These are phyloP conservation scores for Sympetrum striolatum DNA, from an alignment of 2,888 invertebrate species.

Conservation along the genomic window DNA sequence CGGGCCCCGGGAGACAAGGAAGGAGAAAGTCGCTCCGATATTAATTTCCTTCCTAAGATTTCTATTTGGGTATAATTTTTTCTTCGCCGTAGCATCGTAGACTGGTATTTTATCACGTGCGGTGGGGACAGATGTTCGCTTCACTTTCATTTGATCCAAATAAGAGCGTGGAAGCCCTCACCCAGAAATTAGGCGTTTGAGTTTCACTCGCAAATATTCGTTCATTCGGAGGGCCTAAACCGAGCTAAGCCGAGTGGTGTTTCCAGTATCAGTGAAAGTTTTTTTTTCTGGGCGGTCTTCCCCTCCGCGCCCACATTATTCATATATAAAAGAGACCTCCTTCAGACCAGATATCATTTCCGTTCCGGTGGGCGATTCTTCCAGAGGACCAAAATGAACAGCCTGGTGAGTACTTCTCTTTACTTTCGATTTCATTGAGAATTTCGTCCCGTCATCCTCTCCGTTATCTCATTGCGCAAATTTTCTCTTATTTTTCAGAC, in stretches of 20 bases:
- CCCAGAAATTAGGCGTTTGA: not conserved
- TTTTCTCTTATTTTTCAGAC: not conserved
- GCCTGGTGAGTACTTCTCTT: not conserved
- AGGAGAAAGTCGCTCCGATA: not conserved
- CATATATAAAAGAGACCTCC: constrained; percentile 28
- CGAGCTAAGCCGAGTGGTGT: not conserved
- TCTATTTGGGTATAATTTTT: not conserved
- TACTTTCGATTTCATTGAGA: not conserved
- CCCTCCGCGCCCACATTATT: not conserved
- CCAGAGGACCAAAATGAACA: not conserved
- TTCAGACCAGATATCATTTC: not conserved
- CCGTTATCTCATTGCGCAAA: not conserved
- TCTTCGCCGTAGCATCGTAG: not conserved
- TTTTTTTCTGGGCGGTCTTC: not conserved
- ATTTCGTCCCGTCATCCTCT: not conserved
- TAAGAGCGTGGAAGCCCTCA: not conserved
- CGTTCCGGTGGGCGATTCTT: not conserved
- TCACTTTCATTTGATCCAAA: not conserved
- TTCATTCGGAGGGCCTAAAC: no score
- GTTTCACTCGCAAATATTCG: not conserved
- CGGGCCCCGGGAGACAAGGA: not conserved
- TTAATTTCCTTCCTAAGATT: not conserved
- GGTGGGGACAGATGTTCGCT: not conserved
- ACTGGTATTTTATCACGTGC: not conserved
- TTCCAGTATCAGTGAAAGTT: constrained; percentile 24